Percentiles rank a stretch among this genome's conserved stretches.
phyloP scores from a whole-genome alignment of 2,888 invertebrate species.

The Apeira syringaria region DNA sequence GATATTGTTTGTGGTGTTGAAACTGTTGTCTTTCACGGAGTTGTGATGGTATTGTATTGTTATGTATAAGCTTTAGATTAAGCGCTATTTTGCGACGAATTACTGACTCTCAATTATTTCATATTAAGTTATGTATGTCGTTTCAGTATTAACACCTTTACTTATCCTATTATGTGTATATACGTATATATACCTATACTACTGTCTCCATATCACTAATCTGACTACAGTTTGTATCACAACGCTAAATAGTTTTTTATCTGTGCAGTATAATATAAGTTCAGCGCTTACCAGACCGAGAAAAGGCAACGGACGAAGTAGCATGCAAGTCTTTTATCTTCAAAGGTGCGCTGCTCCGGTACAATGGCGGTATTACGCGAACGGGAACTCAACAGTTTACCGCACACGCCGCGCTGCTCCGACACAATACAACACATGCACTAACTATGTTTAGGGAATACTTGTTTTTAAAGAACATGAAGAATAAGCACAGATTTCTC shows the following conservation, averaged over 20 bases:
- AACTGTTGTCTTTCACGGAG: no score
- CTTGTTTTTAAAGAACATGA: no score
- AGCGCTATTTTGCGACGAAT: no score
- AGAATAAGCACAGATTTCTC: no score
- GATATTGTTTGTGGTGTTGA: not conserved
- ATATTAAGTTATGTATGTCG: no score
- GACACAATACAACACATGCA: conserved; percentile 4
- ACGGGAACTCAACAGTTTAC: conserved; percentile 62
- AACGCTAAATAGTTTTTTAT: conserved; percentile 14
- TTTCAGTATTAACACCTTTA: no score
- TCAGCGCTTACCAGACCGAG: conserved; percentile 50
- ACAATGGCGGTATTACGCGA: conserved; percentile 65
- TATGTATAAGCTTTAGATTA: no score
- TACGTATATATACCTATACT: no score
- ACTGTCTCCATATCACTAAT: no score
- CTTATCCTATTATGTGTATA: no score
- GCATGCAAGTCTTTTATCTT: conserved; percentile 60
- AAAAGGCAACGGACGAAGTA: conserved; percentile 53
- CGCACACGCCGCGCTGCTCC: conserved; percentile 38
- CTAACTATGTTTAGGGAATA: conserved; percentile 6
- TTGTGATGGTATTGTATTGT: no score
- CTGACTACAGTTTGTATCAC: not conserved
- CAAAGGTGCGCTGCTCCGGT: conserved; percentile 61
- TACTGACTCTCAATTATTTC: no score
- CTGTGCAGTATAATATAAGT: conserved; percentile 24